phyloP scores from a whole-genome alignment of 2,797 vertebrate species.

The Echeneis naucrates region DNA sequence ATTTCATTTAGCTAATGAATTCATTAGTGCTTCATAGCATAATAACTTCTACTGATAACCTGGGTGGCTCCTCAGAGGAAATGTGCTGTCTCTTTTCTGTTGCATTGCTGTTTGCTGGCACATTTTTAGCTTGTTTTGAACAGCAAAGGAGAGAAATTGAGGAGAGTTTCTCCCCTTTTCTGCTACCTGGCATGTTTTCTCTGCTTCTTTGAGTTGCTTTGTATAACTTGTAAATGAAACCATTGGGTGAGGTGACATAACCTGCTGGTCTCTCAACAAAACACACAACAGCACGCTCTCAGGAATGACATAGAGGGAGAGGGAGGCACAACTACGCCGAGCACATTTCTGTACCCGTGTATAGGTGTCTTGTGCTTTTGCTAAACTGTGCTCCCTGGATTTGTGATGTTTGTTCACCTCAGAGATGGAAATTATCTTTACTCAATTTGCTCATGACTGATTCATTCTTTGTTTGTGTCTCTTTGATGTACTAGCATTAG shows the following conservation, averaged over 20 bases:
- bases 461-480: conserved; percentile 27
- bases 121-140: conserved; percentile 35
- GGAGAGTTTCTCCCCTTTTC: conserved; percentile 40
- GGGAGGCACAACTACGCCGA: conserved; percentile 8
- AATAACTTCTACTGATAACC: conserved; percentile 78
- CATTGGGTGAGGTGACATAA: conserved; percentile 61
- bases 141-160: too few species aligned
- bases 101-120: conserved; percentile 55
- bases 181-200: conserved; percentile 27
- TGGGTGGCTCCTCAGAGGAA: conserved; percentile 60
- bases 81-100: conserved; percentile 30
- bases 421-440: conserved; percentile 51
- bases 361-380: conserved; percentile 40
- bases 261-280: conserved; percentile 54
- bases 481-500: conserved; percentile 39
- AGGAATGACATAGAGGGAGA: conserved; percentile 28
- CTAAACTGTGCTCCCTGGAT: conserved; percentile 3
- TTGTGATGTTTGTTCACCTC: conserved; percentile 44
- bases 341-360: conserved; percentile 35
- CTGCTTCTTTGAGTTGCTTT: conserved; percentile 55
- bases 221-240: conserved; percentile 69
- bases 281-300: conserved; percentile 14
- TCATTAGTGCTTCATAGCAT: conserved; percentile 77
- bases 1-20: conserved; percentile 83
- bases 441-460: conserved; percentile 43